Base-by-base conservation (phyloP, 2,797 vertebrate species). In the Cygnus olor region DNA sequence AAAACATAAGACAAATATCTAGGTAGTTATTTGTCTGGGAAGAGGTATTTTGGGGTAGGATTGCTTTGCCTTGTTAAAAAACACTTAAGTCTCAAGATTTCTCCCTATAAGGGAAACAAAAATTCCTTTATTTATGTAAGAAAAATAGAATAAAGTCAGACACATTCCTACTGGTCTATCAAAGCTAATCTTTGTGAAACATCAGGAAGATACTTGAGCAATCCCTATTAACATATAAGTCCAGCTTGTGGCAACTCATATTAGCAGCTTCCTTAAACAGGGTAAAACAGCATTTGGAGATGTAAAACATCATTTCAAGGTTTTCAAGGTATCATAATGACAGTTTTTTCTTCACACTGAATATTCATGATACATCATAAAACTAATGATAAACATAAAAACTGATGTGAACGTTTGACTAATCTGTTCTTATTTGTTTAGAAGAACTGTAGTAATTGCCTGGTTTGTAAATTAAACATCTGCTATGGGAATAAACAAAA, bases 341-440 rank as follows among this genome's bases (percentile, higher is more conserved):
- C 85, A 95, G 76, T 77, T 98, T 97, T 95, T 97, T 96, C 95
- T 96, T 97, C 96, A 93, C 84, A 93, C 53, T 98, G 98, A 98
- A 98, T 97, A 98, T 98, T 98, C 97, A 98, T 98, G 97, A 96
- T 95, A 80, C 56, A 96, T 96, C 97, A 97, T 98, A 98, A 98
- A 98, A 98, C 96, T 98, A 98, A 98, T 97, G 97, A 98, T 98
- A 98, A 98, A 97, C 97, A 98, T 98, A 98, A 98, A 98, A 98
- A 97, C 97, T 98, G 97, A 98, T 98, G 97, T 79, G 96, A 98
- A 94, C 92, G 51, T 98, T 98, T 98, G 98, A 98, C 97, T 98
- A 98, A 98, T 98, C 97, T 98, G 94, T 96, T 97, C 98, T 97
- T 98, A 98, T 98, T 98, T 98, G 97, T 98, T 98, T 98, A 96